A percentile compares a stretch with the other conserved stretches of the same genome.
Evolutionary conservation across 1,140 invertebrate genomes (phyloP).

Genomic region (Drosophila lacteicornis): DNA sequence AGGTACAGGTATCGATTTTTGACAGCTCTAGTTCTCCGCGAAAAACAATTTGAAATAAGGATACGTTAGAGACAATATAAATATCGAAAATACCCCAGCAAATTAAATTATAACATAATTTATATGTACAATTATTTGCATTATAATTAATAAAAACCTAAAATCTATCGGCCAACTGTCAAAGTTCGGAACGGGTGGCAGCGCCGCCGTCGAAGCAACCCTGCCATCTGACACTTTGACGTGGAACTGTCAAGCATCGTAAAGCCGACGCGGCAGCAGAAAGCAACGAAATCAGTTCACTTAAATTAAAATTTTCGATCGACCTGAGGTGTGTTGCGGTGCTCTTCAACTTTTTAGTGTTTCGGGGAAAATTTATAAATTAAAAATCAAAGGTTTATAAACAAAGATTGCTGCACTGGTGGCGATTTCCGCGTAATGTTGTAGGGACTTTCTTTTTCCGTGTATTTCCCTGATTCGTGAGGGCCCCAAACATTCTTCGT

Average conservation of each 20-base stretch:
- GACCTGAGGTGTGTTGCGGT: slow-evolving; percentile 41
- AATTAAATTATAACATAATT: too few relatives aligned
- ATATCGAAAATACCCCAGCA: neutral
- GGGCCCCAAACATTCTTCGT: too few relatives aligned
- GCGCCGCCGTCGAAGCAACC: slow-evolving; percentile 26
- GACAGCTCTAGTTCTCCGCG: neutral
- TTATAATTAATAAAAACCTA: neutral
- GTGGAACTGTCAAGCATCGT: slow-evolving; percentile 52
- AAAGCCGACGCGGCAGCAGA: slow-evolving; percentile 38
- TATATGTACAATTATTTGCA: too few relatives aligned
- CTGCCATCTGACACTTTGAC: slow-evolving; percentile 65
- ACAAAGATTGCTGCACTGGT: neutral
- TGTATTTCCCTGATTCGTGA: neutral
- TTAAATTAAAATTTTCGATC: slow-evolving; percentile 55
- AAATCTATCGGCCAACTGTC: neutral
- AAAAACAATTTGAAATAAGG: neutral
- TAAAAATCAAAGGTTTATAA: slow-evolving; percentile 6
- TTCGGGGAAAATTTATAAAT: slow-evolving; percentile 10
- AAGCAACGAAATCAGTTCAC: slow-evolving; percentile 31
- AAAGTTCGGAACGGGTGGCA: slow-evolving; percentile 26
- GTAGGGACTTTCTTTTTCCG: neutral
- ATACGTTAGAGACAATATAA: too few relatives aligned
- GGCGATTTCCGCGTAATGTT: neutral
- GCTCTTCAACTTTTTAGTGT: neutral
- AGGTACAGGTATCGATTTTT: neutral